Base-by-base conservation (phyloP, 2,113 vertebrate species). In the Oncorhynchus keta region DNA sequence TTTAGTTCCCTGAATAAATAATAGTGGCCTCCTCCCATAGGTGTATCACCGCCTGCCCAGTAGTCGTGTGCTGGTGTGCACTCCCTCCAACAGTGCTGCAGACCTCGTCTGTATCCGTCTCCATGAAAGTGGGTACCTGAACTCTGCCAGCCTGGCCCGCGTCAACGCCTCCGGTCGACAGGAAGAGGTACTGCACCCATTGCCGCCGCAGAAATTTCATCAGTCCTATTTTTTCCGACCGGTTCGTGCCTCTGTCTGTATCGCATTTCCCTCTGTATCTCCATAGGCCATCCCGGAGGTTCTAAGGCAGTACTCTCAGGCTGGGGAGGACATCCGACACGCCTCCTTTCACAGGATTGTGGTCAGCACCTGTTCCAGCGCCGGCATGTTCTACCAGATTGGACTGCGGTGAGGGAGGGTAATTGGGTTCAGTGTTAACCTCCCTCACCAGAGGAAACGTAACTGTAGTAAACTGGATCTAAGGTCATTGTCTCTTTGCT, bases 41-140 rank as follows among this genome's bases (percentile, higher is more conserved):
- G 92, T 98, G 70, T 93, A 97, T 86, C 91, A 94, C 81, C 91
- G 89, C 32, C 66, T 98, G 74, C 93, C 96, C 16, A 93, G 92
- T 4, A 97, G 97, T 73, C 94, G 98, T 22, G 80, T 97, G 59
- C 89, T 99, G 59, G 96, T 97, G 0, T 97, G 97, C n/a, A 95
- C 97, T 0, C 97, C 98, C 0, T 99, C 98, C 66, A 99, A 99
- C 82, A 97, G 97, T 13, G 98, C 98, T 0, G 94, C 98, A 1
- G 97, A 99, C 91, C 93, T 99, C 20, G 91, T 98, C 72, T 98
- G 97, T 75, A 39, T 95, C 75, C 92, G 96, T 1, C 93, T 99
- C 12, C 97, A 98, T 8, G 79, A 95, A 51, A 98, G 94, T 73
- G 92, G 83, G 24, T 84, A 86, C 57, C 87, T 99, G 78, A 89